Evolutionary conservation across 2,797 vertebrate species (phyloP).

Genomic region (Podarcis lilfordi): DNA sequence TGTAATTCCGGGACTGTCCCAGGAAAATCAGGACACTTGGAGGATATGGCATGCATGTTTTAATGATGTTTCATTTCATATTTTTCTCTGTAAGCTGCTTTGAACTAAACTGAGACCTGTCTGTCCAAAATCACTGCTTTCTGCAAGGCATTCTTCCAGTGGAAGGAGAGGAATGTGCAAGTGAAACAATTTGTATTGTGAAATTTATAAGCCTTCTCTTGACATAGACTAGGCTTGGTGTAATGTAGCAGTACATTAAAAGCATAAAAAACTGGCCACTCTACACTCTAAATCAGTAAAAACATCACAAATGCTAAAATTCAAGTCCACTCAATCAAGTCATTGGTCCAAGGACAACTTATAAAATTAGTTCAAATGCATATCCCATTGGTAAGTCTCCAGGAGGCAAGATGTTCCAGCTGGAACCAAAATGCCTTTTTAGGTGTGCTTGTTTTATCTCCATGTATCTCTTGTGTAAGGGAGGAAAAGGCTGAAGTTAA

Average conservation of each 20-base stretch:
- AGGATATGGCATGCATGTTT: no score
- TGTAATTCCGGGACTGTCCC: no score
- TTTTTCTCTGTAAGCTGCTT: no score
- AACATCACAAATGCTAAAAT: not conserved
- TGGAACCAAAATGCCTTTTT: not conserved
- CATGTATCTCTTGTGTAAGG: not conserved
- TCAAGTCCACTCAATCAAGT: not conserved
- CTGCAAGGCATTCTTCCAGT: not conserved
- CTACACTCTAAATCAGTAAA: not conserved
- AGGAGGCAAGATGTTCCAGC: not conserved
- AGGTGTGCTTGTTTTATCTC: not conserved
- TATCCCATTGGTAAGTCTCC: not conserved
- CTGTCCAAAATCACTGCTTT: not conserved
- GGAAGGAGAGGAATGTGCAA: not conserved
- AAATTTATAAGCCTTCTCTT: not conserved
- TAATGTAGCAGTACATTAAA: not conserved
- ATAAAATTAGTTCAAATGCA: not conserved
- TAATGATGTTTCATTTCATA: no score
- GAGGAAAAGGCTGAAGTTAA: not conserved
- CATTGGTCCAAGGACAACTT: not conserved
- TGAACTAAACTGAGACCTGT: not conserved
- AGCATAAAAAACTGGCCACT: not conserved
- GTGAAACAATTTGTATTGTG: not conserved
- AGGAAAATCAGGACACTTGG: no score
- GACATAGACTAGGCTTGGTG: not conserved